Conservation (phyloP, 1,140 invertebrate species). For the Lasaia peninsularis region DNA sequence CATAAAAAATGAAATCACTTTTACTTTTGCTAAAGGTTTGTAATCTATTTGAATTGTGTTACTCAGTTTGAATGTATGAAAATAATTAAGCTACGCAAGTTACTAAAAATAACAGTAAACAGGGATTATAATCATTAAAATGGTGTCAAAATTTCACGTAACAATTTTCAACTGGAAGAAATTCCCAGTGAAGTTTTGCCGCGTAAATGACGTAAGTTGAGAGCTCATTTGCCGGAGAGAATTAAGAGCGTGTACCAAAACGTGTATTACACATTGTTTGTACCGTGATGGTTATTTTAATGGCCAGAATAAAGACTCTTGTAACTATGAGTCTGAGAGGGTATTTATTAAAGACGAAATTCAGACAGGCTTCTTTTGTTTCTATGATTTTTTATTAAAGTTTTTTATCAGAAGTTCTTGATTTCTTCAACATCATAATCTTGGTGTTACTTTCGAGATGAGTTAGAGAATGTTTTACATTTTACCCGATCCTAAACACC, state of each 20-base stretch:
- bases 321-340: neutral
- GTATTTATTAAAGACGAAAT: neutral
- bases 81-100: neutral
- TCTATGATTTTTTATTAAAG: neutral
- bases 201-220: slow-evolving; percentile 50
- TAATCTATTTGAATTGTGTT: too few relatives aligned
- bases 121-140: slow-evolving; percentile 12
- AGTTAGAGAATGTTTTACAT: too few relatives aligned
- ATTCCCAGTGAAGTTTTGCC: slow-evolving; percentile 38
- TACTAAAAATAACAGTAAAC: neutral
- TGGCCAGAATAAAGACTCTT: slow-evolving; percentile 2
- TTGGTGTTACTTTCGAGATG: too few relatives aligned
- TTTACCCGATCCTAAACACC: too few relatives aligned
- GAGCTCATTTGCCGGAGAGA: slow-evolving; percentile 40
- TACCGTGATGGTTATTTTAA: slow-evolving; percentile 14
- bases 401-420: too few relatives aligned
- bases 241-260: slow-evolving; percentile 43
- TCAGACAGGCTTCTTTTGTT: neutral
- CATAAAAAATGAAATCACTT: too few relatives aligned
- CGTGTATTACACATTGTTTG: slow-evolving; percentile 43
- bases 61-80: neutral
- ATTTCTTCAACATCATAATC: too few relatives aligned
- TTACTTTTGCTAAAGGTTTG: too few relatives aligned
- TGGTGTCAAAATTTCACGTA: slow-evolving; percentile 45
- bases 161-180: slow-evolving; percentile 37